Evolutionary conservation across 2,113 vertebrate species (phyloP).

Genomic region (Cryptotis parvus): DNA sequence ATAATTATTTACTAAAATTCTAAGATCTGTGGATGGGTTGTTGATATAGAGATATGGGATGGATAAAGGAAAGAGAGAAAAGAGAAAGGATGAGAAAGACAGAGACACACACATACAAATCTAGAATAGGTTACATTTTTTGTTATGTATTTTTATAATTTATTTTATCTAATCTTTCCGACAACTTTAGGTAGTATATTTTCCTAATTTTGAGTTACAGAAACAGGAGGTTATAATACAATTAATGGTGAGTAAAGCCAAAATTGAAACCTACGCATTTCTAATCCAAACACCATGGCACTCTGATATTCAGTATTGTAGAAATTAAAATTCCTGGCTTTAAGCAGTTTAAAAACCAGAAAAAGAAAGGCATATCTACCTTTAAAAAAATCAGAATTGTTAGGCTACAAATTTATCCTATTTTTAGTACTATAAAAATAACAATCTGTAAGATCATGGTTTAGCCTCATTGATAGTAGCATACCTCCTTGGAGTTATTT

Average conservation of each 20-base stretch:
- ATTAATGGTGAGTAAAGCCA: neutral
- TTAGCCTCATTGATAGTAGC: neutral
- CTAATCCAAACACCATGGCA: neutral
- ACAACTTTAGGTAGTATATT: neutral
- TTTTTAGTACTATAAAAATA: slow-evolving; percentile 6
- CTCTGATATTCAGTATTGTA: neutral
- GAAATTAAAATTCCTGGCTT: neutral
- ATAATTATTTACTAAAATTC: slow-evolving; percentile 38
- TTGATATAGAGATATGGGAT: no score
- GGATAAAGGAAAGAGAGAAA: no score
- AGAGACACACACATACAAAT: neutral
- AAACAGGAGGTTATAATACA: neutral
- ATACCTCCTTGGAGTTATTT: neutral
- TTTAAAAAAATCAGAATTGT: neutral
- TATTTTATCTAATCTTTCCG: neutral
- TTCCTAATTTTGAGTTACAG: neutral
- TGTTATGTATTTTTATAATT: neutral
- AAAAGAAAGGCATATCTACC: neutral
- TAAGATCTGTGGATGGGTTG: slow-evolving; percentile 5
- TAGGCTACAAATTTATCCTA: neutral
- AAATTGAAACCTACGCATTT: neutral
- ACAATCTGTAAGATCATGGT: neutral
- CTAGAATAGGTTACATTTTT: neutral
- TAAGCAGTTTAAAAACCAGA: neutral
- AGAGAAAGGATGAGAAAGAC: neutral